These are phyloP conservation scores for Lasioglossum marginatum DNA, from an alignment of 2,888 invertebrate species.

Conservation along the genomic window DNA sequence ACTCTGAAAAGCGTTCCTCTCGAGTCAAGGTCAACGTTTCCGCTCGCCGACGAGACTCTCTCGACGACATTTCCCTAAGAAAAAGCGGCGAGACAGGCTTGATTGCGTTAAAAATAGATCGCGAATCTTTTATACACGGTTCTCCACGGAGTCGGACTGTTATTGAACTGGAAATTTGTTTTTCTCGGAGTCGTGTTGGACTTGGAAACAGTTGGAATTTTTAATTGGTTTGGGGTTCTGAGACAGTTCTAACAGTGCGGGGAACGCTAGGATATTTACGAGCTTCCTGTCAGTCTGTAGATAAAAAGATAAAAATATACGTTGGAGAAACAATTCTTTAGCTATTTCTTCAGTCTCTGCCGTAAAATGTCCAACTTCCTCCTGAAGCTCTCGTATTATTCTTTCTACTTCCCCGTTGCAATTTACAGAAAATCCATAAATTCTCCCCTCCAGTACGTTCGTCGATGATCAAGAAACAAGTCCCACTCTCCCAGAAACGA, in stretches of 20 bases:
- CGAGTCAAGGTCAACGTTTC: slow-evolving; percentile 37
- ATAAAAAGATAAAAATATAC: not conserved
- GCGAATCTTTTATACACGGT: not conserved
- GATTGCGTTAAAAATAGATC: not conserved
- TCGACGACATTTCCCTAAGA: not conserved
- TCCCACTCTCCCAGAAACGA: not conserved
- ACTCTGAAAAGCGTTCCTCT: slow-evolving; percentile 10
- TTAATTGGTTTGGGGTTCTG: not conserved
- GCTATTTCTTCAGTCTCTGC: too few relatives aligned
- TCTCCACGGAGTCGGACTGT: not conserved
- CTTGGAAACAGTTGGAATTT: not conserved
- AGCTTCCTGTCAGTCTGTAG: not conserved
- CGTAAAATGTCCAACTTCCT: too few relatives aligned
- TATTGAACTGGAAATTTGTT: not conserved
- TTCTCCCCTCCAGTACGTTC: too few relatives aligned
- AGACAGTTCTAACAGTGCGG: not conserved
- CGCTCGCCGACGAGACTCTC: not conserved
- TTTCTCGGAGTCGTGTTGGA: not conserved
- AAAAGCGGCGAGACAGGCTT: not conserved
- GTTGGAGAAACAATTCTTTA: too few relatives aligned
- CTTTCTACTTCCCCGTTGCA: not conserved
- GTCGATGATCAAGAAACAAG: not conserved
- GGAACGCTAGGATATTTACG: not conserved
- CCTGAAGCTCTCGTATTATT: not conserved
- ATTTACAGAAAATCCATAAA: not conserved